Percentiles rank a stretch among this genome's conserved stretches.
phyloP scores from a whole-genome alignment of 2,888 invertebrate genomes.

The Drosophila robusta region DNA sequence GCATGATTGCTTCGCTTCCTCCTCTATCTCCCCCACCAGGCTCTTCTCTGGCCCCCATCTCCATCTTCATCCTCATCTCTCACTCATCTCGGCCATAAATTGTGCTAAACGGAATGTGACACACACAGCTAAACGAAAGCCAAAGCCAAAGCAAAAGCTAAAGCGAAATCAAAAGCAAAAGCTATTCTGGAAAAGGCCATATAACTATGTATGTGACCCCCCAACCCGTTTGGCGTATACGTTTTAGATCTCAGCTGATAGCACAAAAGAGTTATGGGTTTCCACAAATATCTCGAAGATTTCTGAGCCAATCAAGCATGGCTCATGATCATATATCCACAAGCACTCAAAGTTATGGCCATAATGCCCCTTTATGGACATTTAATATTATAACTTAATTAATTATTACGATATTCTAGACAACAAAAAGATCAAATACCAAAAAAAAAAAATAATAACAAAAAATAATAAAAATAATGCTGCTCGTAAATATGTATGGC shows the following conservation, averaged over 20 bases:
- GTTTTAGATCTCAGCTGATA: conserved; percentile 61
- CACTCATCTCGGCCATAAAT: conserved; percentile 43
- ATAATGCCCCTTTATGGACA: conserved; percentile 75
- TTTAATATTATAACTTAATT: conserved; percentile 80
- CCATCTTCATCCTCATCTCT: conserved; percentile 2
- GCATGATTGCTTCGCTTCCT: conserved; percentile 34
- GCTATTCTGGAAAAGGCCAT: conserved; percentile 18
- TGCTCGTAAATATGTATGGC: conserved; percentile 52
- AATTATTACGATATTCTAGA: conserved; percentile 67
- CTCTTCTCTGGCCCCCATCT: not conserved
- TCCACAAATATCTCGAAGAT: conserved; percentile 53
- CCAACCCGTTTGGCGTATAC: conserved; percentile 13
- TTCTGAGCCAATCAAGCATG: conserved; percentile 56
- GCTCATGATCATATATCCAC: conserved; percentile 56
- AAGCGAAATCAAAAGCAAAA: conserved; percentile 11
- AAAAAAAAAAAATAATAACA: conserved; percentile 8
- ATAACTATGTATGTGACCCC: conserved; percentile 6
- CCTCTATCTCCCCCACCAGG: not conserved
- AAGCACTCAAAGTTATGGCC: conserved; percentile 70
- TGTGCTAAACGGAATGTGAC: conserved; percentile 43
- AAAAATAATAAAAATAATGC: conserved; percentile 31
- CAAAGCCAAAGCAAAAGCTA: not conserved
- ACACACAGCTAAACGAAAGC: conserved; percentile 1
- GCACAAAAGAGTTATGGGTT: conserved; percentile 64
- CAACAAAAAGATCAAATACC: conserved; percentile 16